A percentile compares a stretch with the other conserved stretches of the same genome.
Evolutionary conservation across 1,140 invertebrate genomes (phyloP).

Genomic region (Camponotus vicinus): DNA sequence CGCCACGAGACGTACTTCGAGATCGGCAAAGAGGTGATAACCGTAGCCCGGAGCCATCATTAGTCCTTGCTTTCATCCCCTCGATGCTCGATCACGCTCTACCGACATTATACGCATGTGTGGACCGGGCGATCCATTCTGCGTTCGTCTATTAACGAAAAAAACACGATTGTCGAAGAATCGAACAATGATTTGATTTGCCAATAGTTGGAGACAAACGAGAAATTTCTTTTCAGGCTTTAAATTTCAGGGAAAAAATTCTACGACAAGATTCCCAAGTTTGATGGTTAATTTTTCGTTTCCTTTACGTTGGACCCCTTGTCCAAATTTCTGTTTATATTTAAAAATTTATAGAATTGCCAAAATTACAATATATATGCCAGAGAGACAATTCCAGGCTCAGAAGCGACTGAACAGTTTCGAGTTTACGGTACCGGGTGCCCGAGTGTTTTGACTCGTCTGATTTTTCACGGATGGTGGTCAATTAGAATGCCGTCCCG

Average conservation of each 20-base stretch:
- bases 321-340: not conserved
- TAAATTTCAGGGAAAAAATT: not conserved
- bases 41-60: conserved; percentile 69
- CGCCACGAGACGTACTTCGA: conserved; percentile 66
- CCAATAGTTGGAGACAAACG: not conserved
- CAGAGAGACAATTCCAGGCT: not conserved
- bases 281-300: not conserved
- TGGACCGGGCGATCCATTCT: conserved; percentile 25
- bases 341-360: not conserved
- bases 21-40: conserved; percentile 71
- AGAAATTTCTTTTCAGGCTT: not conserved
- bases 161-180: conserved; percentile 17
- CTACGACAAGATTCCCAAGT: not conserved
- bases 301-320: not conserved
- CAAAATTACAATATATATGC: not conserved
- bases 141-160: conserved; percentile 14
- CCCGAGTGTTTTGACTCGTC: conserved; percentile 1
- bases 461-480: conserved; percentile 45
- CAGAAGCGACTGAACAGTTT: not conserved
- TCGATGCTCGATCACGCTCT: conserved; percentile 51
- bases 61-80: conserved; percentile 70
- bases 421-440: not conserved
- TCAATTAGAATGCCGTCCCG: conserved; percentile 41
- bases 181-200: conserved; percentile 5
- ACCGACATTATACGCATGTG: conserved; percentile 50